A percentile compares a stretch with the other conserved stretches of the same genome.
Evolutionary conservation across 2,113 vertebrate species (phyloP).

Genomic region (Macquaria australasica): DNA sequence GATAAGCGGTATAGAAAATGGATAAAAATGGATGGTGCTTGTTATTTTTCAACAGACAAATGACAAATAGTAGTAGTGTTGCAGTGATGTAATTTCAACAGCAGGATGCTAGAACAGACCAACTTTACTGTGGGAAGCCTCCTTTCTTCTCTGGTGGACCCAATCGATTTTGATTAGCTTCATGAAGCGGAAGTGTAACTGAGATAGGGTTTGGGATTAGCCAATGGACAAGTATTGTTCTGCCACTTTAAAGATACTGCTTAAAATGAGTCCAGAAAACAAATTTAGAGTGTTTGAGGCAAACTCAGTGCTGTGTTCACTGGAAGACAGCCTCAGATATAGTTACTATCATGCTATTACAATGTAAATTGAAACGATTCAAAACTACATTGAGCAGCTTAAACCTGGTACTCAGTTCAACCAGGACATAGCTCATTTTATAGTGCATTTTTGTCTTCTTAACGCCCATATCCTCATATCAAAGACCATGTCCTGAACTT

Average conservation of each 20-base stretch:
- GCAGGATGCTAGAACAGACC: too few species aligned
- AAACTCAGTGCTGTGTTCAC: not conserved
- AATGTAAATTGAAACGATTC: constrained; percentile 1
- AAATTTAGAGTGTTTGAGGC: too few species aligned
- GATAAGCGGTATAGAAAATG: too few species aligned
- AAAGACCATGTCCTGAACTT: constrained; percentile 1
- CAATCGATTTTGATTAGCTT: too few species aligned
- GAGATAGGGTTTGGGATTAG: not conserved
- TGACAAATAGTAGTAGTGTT: not conserved
- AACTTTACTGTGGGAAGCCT: not conserved
- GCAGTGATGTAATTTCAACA: not conserved
- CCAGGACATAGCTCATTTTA: not conserved
- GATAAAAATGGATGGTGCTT: too few species aligned
- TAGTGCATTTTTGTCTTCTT: constrained; percentile 31
- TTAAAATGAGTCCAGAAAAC: not conserved
- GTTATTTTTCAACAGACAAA: not conserved
- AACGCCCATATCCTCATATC: not conserved
- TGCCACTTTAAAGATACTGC: not conserved
- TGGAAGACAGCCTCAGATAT: not conserved
- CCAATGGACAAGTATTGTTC: not conserved
- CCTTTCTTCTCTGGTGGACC: not conserved
- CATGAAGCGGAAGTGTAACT: too few species aligned
- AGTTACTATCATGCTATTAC: not conserved
- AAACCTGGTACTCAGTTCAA: not conserved
- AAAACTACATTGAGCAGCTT: not conserved